These are phyloP conservation scores for Periophthalmus modestus DNA, from an alignment of 2,113 vertebrate genomes.

Conservation along the genomic window DNA sequence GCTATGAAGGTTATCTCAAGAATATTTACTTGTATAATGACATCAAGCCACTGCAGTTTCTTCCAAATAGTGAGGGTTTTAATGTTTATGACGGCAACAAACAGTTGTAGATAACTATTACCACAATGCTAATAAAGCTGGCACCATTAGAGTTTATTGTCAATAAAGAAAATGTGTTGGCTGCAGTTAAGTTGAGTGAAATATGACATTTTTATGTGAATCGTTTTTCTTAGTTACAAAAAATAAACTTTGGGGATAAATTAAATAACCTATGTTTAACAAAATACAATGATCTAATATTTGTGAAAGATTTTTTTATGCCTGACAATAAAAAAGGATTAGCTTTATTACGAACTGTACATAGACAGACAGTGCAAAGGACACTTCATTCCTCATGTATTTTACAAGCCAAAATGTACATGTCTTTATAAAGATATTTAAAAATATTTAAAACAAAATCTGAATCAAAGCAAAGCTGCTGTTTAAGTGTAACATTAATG, in stretches of 20 bases:
- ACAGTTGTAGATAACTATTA: constrained; percentile 12
- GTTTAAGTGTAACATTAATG: constrained; percentile 53
- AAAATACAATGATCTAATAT: constrained; percentile 14
- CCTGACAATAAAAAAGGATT: constrained; percentile 76
- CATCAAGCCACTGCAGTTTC: constrained; percentile 72
- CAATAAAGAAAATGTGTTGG: constrained; percentile 6
- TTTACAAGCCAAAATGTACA: constrained; percentile 80
- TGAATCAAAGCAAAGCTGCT: constrained; percentile 38
- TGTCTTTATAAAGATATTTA: constrained; percentile 63
- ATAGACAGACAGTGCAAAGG: constrained; percentile 78
- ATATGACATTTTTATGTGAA: constrained; percentile 1
- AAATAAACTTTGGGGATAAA: constrained; percentile 5
- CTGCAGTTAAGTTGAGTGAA: constrained; percentile 5
- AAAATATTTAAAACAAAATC: constrained; percentile 56
- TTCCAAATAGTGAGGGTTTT: constrained; percentile 80
- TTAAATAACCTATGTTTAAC: constrained; percentile 9
- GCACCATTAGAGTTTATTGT: constrained; percentile 9
- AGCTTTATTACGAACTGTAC: constrained; percentile 82
- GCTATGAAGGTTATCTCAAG: constrained; percentile 83
- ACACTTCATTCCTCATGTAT: constrained; percentile 70
- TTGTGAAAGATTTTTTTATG: constrained; percentile 31
- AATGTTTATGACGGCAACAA: constrained; percentile 79
- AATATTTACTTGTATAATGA: constrained; percentile 83
- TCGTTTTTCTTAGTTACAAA: neutral
- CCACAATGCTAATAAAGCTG: constrained; percentile 5